Conservation (phyloP, 2,888 invertebrate species). For the Synanthedon vespiformis region DNA sequence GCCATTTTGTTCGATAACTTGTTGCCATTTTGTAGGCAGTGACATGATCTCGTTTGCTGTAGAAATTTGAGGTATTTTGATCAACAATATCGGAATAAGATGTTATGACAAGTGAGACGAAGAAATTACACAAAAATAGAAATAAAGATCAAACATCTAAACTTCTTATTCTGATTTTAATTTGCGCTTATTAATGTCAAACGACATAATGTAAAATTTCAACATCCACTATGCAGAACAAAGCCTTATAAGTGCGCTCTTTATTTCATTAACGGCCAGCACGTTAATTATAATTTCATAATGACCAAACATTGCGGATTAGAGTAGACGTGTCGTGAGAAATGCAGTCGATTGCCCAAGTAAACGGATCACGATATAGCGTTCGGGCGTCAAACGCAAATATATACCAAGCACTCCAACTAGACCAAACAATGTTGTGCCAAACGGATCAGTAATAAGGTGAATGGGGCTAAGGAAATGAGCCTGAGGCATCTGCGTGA, state of each 20-base stretch:
- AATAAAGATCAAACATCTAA: no score
- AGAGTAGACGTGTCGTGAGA: slow-evolving; percentile 29
- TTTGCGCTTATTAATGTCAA: no score
- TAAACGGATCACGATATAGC: slow-evolving; percentile 22
- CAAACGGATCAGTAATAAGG: slow-evolving; percentile 13
- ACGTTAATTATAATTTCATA: slow-evolving; percentile 26
- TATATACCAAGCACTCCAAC: slow-evolving; percentile 19
- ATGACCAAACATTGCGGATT: slow-evolving; percentile 16
- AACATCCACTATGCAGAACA: no score
- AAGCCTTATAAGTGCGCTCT: not conserved
- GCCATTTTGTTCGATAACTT: no score
- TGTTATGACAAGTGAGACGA: no score
- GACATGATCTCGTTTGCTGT: no score
- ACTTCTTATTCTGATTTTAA: no score
- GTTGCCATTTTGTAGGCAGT: no score
- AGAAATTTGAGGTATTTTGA: no score
- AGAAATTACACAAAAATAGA: no score
- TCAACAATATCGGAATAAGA: no score
- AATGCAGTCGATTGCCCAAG: slow-evolving; percentile 28
- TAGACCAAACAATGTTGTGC: slow-evolving; percentile 19
- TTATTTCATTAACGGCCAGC: not conserved
- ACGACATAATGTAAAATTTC: no score
- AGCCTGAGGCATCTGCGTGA: slow-evolving; percentile 10
- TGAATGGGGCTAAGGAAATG: slow-evolving; percentile 30
- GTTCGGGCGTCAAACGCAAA: slow-evolving; percentile 11